phyloP scores from a whole-genome alignment of 2,113 vertebrate genomes.

The Mionectes macconnelli region DNA sequence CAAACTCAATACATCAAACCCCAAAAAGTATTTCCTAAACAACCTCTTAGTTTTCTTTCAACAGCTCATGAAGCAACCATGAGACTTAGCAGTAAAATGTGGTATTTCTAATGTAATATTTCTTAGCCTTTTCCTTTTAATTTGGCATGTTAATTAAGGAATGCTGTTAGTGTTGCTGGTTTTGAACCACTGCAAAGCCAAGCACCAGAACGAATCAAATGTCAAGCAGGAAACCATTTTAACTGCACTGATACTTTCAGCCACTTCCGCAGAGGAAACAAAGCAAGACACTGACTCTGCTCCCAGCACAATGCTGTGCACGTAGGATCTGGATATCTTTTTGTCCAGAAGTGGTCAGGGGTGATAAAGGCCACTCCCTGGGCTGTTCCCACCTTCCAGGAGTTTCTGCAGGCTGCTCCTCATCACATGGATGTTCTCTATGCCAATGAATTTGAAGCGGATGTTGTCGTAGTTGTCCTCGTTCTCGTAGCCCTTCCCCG shows the following conservation, averaged over 20 bases:
- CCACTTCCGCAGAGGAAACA: neutral
- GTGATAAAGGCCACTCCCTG: too few relatives aligned
- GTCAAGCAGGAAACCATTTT: neutral
- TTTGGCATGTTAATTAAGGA: neutral
- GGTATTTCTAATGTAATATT: neutral
- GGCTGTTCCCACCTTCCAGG: constrained; percentile 76
- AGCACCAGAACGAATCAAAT: neutral
- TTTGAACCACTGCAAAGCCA: neutral
- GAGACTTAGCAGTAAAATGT: neutral
- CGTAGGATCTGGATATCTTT: fast-evolving
- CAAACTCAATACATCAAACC: neutral
- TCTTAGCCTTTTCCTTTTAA: neutral
- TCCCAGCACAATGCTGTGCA: neutral
- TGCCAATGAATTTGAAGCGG: constrained; percentile 83
- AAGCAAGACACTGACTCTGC: neutral
- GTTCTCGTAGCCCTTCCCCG: constrained; percentile 86
- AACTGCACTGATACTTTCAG: neutral
- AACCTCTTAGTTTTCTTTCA: neutral
- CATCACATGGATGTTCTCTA: constrained; percentile 88
- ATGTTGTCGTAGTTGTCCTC: constrained; percentile 83
- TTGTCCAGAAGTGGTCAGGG: neutral
- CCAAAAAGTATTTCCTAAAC: neutral
- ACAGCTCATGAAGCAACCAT: neutral
- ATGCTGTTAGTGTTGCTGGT: neutral
- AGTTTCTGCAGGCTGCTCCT: constrained; percentile 82